Base-by-base conservation (phyloP, 2,797 vertebrate species). In the Lates japonicus region DNA sequence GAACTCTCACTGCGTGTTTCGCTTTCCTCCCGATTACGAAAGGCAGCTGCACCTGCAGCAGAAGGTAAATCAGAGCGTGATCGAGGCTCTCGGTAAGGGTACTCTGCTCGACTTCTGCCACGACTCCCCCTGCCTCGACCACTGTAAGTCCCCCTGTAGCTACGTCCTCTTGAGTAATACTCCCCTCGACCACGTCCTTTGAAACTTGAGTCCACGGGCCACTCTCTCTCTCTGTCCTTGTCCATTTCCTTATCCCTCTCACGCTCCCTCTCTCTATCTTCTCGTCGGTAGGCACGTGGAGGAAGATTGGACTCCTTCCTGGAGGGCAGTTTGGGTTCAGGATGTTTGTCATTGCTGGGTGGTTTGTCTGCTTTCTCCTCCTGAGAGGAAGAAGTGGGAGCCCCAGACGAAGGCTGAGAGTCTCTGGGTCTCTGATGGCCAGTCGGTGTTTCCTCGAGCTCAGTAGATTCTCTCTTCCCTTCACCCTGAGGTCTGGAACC, bases 1-100 rank as follows among this genome's bases (percentile, higher is more conserved):
- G 98, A 99, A 87, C 98, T 99, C 91, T 99, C 98, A 2, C 98
- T 99, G n/a, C 97, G 97, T 0, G 98, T 99, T 90, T 99, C 98
- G 1, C 98, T 99, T 89, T 99, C 98, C 82, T 99, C 98, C 48
- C 98, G 93, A 80, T 97, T 97, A 49, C 98, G 96, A 58, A 96
- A 97, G 52, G 96, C 95, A 29, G 90, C 84, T 3, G 93, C 84
- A 1, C 96, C 97, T 0, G 96, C 90, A 49, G 92, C 93, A 8
- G 84, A 86, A 20, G 93, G 90, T 7, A 96, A 90, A 78, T 99
- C 98, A 0, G 95, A 83, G 48, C 97, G 96, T 3, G 96, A 96
- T 25, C 98, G 96, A 19, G 93, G 94, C 87, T 99, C 98, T 91
- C 98, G 92, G 83, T 97, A 99, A 35, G 96, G 96, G 55, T 97